Evolutionary conservation across 23 tunicate species (phyloP).

Genomic region (Diplosoma virens): DNA sequence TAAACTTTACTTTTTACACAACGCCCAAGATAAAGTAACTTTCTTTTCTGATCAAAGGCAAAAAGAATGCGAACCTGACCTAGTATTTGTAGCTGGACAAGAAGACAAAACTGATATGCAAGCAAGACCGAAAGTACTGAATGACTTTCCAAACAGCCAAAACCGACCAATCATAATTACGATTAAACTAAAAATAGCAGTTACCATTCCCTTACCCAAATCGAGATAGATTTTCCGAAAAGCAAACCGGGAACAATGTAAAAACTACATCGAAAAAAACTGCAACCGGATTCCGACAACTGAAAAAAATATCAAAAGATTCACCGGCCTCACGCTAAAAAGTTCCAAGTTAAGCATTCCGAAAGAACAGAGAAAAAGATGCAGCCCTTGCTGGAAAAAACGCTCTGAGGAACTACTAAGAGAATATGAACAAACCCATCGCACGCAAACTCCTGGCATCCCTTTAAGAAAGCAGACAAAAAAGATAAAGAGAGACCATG

Average conservation of each 20-base stretch:
- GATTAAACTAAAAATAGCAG: not conserved
- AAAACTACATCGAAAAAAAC: not conserved
- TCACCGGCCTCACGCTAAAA: not conserved
- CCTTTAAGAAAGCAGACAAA: not conserved
- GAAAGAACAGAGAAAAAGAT: not conserved
- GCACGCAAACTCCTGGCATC: constrained; percentile 10
- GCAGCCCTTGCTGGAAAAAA: constrained; percentile 15
- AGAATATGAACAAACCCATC: not conserved
- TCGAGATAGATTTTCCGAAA: constrained; percentile 19
- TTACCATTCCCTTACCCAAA: not conserved
- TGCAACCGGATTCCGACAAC: constrained; percentile 1
- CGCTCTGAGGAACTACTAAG: not conserved
- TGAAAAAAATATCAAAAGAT: not conserved
- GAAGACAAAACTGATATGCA: not conserved
- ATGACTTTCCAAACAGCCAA: not conserved
- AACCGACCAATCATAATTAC: constrained; percentile 9
- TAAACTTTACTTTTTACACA: not conserved
- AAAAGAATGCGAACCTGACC: no score
- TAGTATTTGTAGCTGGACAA: not conserved
- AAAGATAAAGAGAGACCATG: not conserved
- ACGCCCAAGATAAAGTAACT: not conserved
- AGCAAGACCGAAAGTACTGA: not conserved
- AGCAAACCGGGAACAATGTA: constrained; percentile 10
- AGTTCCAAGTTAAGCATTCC: not conserved
- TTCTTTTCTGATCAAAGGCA: not conserved